These are phyloP conservation scores for Agonopterix alstromeriana DNA, from an alignment of 2,888 invertebrate genomes.

Conservation along the genomic window DNA sequence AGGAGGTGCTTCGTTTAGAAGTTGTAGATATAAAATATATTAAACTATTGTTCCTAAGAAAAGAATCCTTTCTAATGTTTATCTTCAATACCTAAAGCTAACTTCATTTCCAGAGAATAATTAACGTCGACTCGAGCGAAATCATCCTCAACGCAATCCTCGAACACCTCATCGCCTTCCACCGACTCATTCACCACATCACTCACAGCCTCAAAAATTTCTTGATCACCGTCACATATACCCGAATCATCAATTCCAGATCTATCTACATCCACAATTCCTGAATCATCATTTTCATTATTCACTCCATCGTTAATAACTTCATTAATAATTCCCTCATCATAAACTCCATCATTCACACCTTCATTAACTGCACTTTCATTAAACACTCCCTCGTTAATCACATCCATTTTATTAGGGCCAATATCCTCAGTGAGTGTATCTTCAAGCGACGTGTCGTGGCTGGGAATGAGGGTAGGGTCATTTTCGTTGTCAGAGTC, in stretches of 20 bases:
- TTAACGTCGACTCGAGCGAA: conserved; percentile 42
- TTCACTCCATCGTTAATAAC: neutral
- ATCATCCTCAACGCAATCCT: conserved; percentile 49
- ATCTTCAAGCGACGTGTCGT: conserved; percentile 44
- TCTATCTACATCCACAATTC: conserved; percentile 3
- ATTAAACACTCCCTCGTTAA: conserved; percentile 17
- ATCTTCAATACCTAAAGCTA: conserved; percentile 45
- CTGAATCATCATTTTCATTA: conserved; percentile 4
- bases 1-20: no score
- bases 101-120: conserved; percentile 63
- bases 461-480: conserved; percentile 41
- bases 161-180: conserved; percentile 43
- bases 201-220: conserved; percentile 7
- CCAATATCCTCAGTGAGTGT: conserved; percentile 46
- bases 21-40: no score
- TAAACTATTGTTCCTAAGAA: no score
- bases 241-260: conserved; percentile 7
- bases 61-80: neutral
- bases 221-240: neutral
- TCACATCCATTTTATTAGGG: conserved; percentile 12
- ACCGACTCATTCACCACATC: conserved; percentile 10
- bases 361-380: conserved; percentile 25
- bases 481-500: conserved; percentile 42
- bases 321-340: no score
- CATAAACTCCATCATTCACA: neutral